Evolutionary conservation across 2,797 vertebrate genomes (phyloP).

Genomic region (Sebastes elongatus): DNA sequence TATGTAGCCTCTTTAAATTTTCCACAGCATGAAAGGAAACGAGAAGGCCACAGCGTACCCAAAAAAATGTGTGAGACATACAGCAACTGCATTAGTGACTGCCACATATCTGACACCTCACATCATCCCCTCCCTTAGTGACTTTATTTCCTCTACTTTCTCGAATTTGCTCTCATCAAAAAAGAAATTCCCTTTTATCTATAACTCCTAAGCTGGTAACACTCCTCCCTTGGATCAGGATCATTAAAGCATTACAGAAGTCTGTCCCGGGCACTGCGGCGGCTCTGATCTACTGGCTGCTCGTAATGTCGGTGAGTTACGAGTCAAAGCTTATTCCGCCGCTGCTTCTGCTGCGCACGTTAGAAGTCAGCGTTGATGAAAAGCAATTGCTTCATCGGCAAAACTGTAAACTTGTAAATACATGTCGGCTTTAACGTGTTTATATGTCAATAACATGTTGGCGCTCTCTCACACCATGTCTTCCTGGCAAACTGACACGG

Average conservation of each 20-base stretch:
- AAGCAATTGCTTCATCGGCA: background rate
- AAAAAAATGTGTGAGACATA: background rate
- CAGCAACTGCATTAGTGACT: background rate
- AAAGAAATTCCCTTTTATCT: slow-evolving; percentile 19
- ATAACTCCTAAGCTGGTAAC: background rate
- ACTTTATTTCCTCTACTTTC: background rate
- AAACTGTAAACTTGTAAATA: slow-evolving; percentile 8
- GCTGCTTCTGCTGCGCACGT: background rate
- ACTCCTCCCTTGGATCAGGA: slow-evolving; percentile 10
- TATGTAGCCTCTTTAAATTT: background rate
- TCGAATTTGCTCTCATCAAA: slow-evolving; percentile 25
- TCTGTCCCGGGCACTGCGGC: background rate
- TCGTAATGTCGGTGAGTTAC: background rate
- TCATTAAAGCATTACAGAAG: slow-evolving; percentile 24
- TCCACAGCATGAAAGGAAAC: background rate
- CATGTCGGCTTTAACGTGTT: background rate
- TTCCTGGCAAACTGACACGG: background rate
- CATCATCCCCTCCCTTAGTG: background rate
- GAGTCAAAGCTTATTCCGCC: background rate
- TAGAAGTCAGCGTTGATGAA: background rate
- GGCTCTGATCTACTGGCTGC: background rate
- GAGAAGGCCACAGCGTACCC: background rate
- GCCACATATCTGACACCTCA: background rate
- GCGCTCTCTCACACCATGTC: background rate
- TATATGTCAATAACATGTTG: background rate